phyloP scores from a whole-genome alignment of 2,797 vertebrate genomes.

The Falco naumanni region DNA sequence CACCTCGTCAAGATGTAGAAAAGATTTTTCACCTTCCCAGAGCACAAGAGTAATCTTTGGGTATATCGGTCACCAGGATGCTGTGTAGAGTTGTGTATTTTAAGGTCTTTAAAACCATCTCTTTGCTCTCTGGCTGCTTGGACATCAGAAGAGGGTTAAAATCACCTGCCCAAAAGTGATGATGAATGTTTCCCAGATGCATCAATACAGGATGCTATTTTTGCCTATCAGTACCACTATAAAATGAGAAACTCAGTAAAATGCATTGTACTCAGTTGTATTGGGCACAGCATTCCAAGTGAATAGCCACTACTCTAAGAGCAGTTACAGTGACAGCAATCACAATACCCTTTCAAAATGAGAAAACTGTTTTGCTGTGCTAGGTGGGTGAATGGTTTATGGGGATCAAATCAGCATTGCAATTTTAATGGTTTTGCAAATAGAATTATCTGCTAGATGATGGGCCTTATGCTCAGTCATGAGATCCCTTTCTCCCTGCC shows the following conservation, averaged over 20 bases:
- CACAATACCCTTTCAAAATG: background rate
- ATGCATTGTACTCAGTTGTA: accelerated
- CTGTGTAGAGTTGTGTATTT: background rate
- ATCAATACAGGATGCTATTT: accelerated
- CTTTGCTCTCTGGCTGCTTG: background rate
- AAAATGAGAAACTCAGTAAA: background rate
- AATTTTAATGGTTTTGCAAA: background rate
- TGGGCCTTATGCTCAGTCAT: background rate
- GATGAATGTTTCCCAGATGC: accelerated
- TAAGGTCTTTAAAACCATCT: background rate
- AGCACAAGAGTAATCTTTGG: background rate
- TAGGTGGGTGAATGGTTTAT: background rate
- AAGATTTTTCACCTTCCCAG: background rate
- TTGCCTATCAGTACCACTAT: background rate
- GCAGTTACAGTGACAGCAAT: background rate
- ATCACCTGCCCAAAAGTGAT: background rate
- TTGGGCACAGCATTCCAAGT: background rate
- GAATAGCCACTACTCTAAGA: background rate
- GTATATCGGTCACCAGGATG: accelerated
- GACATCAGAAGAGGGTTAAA: background rate
- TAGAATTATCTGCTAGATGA: background rate
- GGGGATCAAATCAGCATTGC: background rate
- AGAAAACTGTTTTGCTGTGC: background rate
- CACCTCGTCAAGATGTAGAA: background rate
- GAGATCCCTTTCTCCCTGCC: background rate